These are phyloP conservation scores for Hirtodrosophila duncani DNA, from an alignment of 2,888 invertebrate species.

Conservation along the genomic window DNA sequence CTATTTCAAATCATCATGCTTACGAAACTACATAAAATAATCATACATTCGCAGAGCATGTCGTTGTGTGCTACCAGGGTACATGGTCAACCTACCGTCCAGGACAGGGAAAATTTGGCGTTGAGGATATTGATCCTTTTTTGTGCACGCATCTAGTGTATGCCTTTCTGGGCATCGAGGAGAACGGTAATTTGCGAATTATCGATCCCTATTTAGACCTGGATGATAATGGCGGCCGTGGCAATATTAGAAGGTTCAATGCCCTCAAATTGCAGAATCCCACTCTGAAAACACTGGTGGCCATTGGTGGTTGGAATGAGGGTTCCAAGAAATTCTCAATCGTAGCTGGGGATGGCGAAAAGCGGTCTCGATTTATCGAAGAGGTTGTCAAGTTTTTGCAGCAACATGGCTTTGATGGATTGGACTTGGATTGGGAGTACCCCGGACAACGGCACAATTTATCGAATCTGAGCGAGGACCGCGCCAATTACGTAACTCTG, in stretches of 20 bases:
- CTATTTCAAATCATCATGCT: no score
- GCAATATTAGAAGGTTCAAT: conserved; percentile 76
- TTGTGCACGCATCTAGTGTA: conserved; percentile 88
- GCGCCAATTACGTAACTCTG: conserved; percentile 64
- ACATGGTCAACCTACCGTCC: conserved; percentile 86
- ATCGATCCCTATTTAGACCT: conserved; percentile 83
- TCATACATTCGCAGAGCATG: conserved; percentile 80
- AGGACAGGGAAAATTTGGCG: conserved; percentile 83
- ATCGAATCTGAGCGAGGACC: conserved; percentile 67
- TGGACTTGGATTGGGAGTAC: conserved; percentile 83
- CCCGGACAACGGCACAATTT: conserved; percentile 79
- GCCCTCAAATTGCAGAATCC: conserved; percentile 77
- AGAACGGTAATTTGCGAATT: conserved; percentile 79
- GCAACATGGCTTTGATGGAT: conserved; percentile 80
- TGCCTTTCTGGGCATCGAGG: conserved; percentile 84
- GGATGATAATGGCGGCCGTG: conserved; percentile 81
- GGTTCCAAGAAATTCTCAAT: conserved; percentile 79
- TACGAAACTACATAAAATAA: no score
- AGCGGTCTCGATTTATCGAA: conserved; percentile 62
- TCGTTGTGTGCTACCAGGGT: conserved; percentile 87
- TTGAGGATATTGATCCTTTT: conserved; percentile 82
- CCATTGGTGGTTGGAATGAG: conserved; percentile 80
- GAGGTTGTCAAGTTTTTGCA: conserved; percentile 68
- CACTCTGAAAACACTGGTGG: conserved; percentile 76
- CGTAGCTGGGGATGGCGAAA: conserved; percentile 75